Evolutionary conservation across 2,888 invertebrate genomes (phyloP), one percentile per base, ranked within the genome.

Genomic region (Oxyteleia sp.): DNA sequence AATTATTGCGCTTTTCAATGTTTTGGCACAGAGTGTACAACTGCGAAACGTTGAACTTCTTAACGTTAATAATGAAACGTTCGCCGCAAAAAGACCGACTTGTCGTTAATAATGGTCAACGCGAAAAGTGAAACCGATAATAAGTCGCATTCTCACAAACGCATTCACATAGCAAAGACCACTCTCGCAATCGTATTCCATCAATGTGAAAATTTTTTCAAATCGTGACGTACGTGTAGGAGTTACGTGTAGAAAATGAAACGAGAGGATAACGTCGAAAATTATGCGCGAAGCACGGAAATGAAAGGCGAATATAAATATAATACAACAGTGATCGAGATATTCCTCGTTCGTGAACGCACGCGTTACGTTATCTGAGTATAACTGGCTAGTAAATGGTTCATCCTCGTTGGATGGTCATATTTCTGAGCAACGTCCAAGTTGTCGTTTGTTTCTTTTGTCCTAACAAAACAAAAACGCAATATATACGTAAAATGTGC

Each of bases 351-450:
- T n/a, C 32, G n/a, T 32, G 4, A 32, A 38, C 38, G 32, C 49
- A 51, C 35, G 66, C 51, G 23, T 55, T 55, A 45, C 10, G n/a
- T 45, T 35, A 66, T 51, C 38, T 29, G 57, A 55, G 35, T 71
- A 71, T 59, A 71, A 59, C 57, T 71, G 69, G 69, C 59, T 71
- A 71, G 47, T 71, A 47, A 71, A 38, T 71, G 35, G n/a, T 32
- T 45, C 47, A 59, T 71, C 47, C 38, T 23, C 45, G 32, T 7
- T 43, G 43, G 55, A 45, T 68, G 13, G n/a, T 66, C 51, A 41
- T 57, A 45, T 20, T 69, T 69, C 69, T 69, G 57, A 69, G 69
- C 69, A 69, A 35, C 69, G 7, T 43, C n/a, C 38, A 45, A 32
- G 55, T 57, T 32, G 69, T 69, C 55, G 13, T 45, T 29, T 43